A percentile compares a stretch with the other conserved stretches of the same genome.
These are phyloP conservation scores for Eutrigla gurnardus DNA, from an alignment of 2,797 vertebrate species.

Conservation along the genomic window DNA sequence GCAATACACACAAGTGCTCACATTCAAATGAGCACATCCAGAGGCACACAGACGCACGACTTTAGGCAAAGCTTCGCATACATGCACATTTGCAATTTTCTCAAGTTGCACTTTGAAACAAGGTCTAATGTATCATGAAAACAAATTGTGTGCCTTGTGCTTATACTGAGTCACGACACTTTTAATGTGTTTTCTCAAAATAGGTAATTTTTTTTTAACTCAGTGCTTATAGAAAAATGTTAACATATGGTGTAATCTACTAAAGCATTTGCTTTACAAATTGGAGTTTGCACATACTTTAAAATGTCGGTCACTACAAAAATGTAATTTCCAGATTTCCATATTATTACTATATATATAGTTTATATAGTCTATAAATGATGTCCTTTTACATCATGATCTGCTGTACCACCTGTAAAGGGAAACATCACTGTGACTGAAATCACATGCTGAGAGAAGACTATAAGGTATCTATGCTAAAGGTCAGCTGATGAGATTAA, in stretches of 20 bases:
- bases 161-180: slow-evolving; percentile 3
- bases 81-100: slow-evolving; percentile 48
- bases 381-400: background rate
- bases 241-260: background rate
- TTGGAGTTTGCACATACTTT: background rate
- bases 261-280: background rate
- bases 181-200: slow-evolving; percentile 16
- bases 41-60: slow-evolving; percentile 53
- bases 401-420: background rate
- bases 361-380: background rate
- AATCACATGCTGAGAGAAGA: slow-evolving; percentile 22
- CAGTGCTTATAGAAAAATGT: background rate
- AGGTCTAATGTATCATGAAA: slow-evolving; percentile 45
- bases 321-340: background rate
- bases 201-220: background rate
- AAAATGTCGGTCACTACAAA: background rate
- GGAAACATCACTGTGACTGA: slow-evolving; percentile 14
- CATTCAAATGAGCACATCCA: slow-evolving; percentile 70
- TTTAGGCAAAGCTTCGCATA: slow-evolving; percentile 34
- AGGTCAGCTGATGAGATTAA: slow-evolving; percentile 39
- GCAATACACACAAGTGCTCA: slow-evolving; percentile 77
- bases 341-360: too few species aligned
- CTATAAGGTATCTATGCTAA: slow-evolving; percentile 20
- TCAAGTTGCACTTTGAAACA: slow-evolving; percentile 48
- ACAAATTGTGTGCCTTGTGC: background rate